Percentiles rank a stretch among this genome's conserved stretches.
phyloP scores from a whole-genome alignment of 2,113 vertebrate genomes.

The Antennarius striatus region DNA sequence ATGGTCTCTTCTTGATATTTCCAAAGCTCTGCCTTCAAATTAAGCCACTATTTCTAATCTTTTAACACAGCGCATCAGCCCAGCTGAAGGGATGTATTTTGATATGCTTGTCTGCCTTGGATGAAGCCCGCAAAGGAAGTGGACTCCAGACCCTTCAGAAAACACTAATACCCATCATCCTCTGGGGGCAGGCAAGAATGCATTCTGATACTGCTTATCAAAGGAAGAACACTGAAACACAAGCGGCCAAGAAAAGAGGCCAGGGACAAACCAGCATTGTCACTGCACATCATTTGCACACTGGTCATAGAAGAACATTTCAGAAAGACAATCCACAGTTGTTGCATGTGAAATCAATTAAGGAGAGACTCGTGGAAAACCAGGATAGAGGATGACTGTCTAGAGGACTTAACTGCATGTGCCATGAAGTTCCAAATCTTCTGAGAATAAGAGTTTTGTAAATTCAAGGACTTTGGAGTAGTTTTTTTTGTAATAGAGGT shows the following conservation, averaged over 20 bases:
- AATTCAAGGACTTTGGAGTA: conserved; percentile 56
- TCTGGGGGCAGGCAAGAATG: conserved; percentile 55
- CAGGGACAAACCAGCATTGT: conserved; percentile 61
- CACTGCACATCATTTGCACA: conserved; percentile 43
- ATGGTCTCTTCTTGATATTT: conserved; percentile 72
- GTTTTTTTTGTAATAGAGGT: conserved; percentile 35
- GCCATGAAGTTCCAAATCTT: conserved; percentile 8
- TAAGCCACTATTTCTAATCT: conserved; percentile 74
- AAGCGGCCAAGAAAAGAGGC: conserved; percentile 64
- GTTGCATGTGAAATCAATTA: conserved; percentile 75
- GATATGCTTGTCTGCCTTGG: conserved; percentile 57
- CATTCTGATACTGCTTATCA: conserved; percentile 63
- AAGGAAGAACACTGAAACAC: conserved; percentile 70
- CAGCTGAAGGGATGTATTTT: conserved; percentile 56
- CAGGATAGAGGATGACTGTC: conserved; percentile 19
- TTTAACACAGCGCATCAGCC: conserved; percentile 54
- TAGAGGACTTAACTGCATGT: conserved; percentile 6
- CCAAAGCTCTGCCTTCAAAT: conserved; percentile 69
- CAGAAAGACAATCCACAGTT: conserved; percentile 49
- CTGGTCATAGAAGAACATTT: conserved; percentile 38
- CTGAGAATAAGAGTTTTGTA: conserved; percentile 14
- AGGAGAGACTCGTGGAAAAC: conserved; percentile 48
- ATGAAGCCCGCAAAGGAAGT: conserved; percentile 56
- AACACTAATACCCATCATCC: conserved; percentile 72
- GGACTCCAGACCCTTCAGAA: conserved; percentile 67